phyloP scores from a whole-genome alignment of 2,113 vertebrate species.

The Ciconia stormi region DNA sequence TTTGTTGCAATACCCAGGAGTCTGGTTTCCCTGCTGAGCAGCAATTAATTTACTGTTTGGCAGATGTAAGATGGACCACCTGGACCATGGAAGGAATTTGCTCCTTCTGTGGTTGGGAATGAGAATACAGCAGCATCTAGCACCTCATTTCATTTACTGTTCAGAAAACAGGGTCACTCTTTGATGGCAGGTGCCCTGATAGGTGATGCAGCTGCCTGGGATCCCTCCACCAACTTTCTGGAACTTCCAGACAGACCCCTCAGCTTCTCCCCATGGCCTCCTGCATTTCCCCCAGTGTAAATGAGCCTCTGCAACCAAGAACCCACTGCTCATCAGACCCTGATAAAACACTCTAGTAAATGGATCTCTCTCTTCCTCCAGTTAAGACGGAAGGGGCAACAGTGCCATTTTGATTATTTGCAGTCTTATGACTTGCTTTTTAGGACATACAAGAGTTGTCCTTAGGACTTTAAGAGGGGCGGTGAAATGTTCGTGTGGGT shows the following conservation, averaged over 20 bases:
- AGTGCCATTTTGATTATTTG: not conserved
- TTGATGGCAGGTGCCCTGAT: not conserved
- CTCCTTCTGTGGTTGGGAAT: not conserved
- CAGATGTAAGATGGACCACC: not conserved
- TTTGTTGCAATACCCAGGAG: not conserved
- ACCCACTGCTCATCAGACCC: not conserved
- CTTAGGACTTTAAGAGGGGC: not conserved
- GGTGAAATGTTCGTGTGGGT: not conserved
- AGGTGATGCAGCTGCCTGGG: not conserved
- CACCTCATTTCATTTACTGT: not conserved
- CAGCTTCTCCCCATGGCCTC: not conserved
- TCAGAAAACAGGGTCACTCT: not conserved
- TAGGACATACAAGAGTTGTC: too few species aligned
- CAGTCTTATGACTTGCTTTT: not conserved
- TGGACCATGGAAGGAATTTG: not conserved
- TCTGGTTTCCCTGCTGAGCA: not conserved
- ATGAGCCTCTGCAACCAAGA: not conserved
- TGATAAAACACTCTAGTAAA: not conserved
- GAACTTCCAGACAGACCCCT: not conserved
- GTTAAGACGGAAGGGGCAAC: not conserved
- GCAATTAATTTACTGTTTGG: fast-evolving
- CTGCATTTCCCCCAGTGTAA: too few species aligned
- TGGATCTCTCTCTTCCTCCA: not conserved
- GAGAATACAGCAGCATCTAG: not conserved
- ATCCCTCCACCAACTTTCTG: not conserved